A percentile compares a stretch with the other conserved stretches of the same genome.
Conservation (phyloP, 2,888 invertebrate genomes). For the Drosophila diplacantha region DNA sequence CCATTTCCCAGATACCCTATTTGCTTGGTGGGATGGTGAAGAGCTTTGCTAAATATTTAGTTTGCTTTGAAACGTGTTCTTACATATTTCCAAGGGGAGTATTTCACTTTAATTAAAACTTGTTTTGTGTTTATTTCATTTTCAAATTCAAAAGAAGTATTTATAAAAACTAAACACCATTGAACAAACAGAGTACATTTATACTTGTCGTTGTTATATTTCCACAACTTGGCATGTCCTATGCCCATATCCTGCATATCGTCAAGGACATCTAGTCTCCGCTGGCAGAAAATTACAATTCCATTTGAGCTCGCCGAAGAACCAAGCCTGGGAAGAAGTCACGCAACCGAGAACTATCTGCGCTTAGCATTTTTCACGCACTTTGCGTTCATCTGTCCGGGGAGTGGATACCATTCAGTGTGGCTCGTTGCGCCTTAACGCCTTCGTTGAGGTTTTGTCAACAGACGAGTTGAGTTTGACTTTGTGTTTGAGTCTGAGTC, state of each 20-base stretch:
- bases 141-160: not conserved
- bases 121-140: no score
- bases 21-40: not conserved
- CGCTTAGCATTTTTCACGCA: conserved; percentile 59
- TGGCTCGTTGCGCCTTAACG: conserved; percentile 57
- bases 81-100: no score
- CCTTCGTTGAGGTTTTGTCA: conserved; percentile 61
- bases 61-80: not conserved
- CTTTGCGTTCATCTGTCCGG: conserved; percentile 31
- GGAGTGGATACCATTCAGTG: conserved; percentile 11
- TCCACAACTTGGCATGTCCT: conserved; percentile 15
- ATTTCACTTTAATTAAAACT: no score
- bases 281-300: conserved; percentile 13
- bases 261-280: conserved; percentile 25
- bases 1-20: conserved; percentile 24
- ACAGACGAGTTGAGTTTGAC: conserved; percentile 31
- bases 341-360: conserved; percentile 47
- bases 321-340: conserved; percentile 39
- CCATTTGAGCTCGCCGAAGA: conserved; percentile 9
- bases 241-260: not conserved
- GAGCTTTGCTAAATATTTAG: not conserved
- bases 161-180: not conserved
- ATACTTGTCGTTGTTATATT: not conserved
- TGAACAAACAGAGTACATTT: not conserved
- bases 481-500: conserved; percentile 1